Evolutionary conservation across 2,888 invertebrate genomes (phyloP).

Genomic region (Leistus spinibarbis): DNA sequence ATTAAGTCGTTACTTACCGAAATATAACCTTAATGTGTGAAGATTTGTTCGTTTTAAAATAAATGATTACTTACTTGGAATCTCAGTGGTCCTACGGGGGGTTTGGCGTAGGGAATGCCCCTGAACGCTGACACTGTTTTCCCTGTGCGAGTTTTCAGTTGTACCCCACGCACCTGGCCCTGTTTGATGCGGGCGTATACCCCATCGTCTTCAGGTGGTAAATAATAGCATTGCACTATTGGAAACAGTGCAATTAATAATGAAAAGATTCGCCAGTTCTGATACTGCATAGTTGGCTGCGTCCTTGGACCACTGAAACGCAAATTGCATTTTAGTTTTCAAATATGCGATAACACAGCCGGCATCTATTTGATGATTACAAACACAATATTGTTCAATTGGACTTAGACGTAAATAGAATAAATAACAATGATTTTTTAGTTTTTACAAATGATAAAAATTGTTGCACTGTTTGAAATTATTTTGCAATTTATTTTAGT

Average conservation of each 20-base stretch:
- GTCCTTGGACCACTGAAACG: not conserved
- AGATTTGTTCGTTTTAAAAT: too few species aligned
- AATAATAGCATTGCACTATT: not conserved
- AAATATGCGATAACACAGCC: not conserved
- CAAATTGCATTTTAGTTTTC: not conserved
- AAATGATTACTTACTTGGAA: conserved; percentile 13
- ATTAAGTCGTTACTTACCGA: too few species aligned
- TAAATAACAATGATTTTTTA: too few species aligned
- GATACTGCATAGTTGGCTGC: not conserved
- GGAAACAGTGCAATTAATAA: not conserved
- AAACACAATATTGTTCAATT: too few species aligned
- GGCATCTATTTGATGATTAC: too few species aligned
- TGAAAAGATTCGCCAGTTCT: conserved; percentile 5
- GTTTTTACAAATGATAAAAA: too few species aligned
- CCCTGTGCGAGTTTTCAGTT: not conserved
- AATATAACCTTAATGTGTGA: too few species aligned
- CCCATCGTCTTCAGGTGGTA: not conserved
- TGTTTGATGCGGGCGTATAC: not conserved
- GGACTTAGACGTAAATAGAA: too few species aligned
- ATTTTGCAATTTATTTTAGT: too few species aligned
- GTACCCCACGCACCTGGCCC: conserved; percentile 9
- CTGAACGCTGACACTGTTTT: conserved; percentile 4
- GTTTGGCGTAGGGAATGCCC: conserved; percentile 24
- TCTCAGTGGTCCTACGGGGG: conserved; percentile 9
- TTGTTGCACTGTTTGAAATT: too few species aligned